phyloP scores from a whole-genome alignment of 2,888 invertebrate species.

The Chloroclystis v-ata region DNA sequence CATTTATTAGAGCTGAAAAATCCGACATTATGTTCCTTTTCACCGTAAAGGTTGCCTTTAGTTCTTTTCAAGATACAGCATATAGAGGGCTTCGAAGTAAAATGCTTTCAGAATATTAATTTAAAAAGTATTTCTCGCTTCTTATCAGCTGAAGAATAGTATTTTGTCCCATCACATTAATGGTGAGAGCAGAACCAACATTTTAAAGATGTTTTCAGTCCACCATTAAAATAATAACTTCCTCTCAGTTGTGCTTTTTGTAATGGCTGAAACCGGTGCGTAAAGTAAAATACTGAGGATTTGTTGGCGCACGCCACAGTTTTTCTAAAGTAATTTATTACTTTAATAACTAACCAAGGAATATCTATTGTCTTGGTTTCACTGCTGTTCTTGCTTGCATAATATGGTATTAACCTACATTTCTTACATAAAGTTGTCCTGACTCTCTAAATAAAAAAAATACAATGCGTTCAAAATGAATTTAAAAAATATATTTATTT shows the following conservation, averaged over 20 bases:
- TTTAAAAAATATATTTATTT: too few relatives aligned
- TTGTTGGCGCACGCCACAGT: constrained; percentile 8
- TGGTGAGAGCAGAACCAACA: constrained; percentile 58
- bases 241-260: constrained; percentile 55
- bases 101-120: constrained; percentile 4
- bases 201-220: constrained; percentile 57
- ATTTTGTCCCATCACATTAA: constrained; percentile 62
- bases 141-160: constrained; percentile 45
- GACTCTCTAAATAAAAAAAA: too few relatives aligned
- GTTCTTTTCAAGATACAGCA: background rate
- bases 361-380: too few relatives aligned
- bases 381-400: too few relatives aligned
- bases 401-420: too few relatives aligned
- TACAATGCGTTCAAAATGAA: too few relatives aligned
- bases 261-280: constrained; percentile 34
- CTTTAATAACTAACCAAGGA: background rate
- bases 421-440: too few relatives aligned
- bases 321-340: background rate
- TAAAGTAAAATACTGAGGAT: constrained; percentile 33
- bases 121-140: constrained; percentile 30
- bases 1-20: background rate
- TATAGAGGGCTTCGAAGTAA: background rate
- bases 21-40: background rate
- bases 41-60: background rate
- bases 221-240: constrained; percentile 74